Base-by-base conservation (phyloP, 2,113 vertebrate species). In the Symphodus melops region DNA sequence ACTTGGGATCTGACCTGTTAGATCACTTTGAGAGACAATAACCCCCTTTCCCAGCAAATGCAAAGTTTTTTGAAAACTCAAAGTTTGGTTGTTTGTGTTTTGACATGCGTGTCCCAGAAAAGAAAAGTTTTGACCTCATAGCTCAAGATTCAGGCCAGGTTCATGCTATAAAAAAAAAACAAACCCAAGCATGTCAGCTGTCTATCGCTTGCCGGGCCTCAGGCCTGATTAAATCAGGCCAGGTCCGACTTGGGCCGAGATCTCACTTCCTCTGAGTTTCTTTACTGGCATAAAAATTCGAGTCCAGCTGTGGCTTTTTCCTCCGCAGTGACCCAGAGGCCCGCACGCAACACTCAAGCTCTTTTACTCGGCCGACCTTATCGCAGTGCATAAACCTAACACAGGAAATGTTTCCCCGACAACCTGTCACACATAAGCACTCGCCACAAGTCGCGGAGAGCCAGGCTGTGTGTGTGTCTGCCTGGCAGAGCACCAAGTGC, bases 341-440 rank as follows among this genome's bases (percentile, higher is more conserved):
- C 80, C 58, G 14, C 67, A 39, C 79, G 75, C 69, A 25, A 44
- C 44, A 23, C 52, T 9, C 62, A 59, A 39, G 77, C 69, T 60
- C 68, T 63, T 86, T 74, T 71, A 88, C 77, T 71, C 12, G n/a
- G 48, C 67, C 68, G 73, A 88, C 80, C 85, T 84, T 65, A 91
- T 84, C 88, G 39, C 68, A 52, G 61, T 6, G 68, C 67, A 83
- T 87, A 81, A 88, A 86, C 63, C 83, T 55, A 70, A 87, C 74
- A 81, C 65, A 39, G 76, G 79, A 75, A 89, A 79, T 23, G 69
- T 70, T 85, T 78, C 79, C 85, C 81, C 56, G 62, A 85, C 84
- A 89, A 75, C 72, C 86, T 85, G 87, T 88, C 89, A 81, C 85
- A 88, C 79, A 83, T 57, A 77, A 70, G 69, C 82, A 67, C 72